Conservation (phyloP, 2,113 vertebrate genomes). For the Marmota monax region DNA sequence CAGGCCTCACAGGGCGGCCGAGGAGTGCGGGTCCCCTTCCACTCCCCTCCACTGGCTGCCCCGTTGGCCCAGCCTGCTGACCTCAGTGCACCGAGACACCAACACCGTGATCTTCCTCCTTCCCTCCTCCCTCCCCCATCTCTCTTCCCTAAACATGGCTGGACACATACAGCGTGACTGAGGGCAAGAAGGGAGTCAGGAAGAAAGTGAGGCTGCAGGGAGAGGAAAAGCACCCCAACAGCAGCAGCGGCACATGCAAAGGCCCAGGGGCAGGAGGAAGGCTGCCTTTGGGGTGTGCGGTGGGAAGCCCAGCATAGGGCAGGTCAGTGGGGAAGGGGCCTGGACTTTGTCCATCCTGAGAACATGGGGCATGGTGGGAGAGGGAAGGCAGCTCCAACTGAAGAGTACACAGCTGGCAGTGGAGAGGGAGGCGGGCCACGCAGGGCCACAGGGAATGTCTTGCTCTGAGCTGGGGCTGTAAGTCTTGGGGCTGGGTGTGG, state of each 20-base stretch:
- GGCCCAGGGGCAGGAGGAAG: neutral
- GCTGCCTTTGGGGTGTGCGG: neutral
- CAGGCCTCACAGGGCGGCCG: neutral
- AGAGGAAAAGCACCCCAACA: neutral
- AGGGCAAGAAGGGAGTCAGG: too few species aligned
- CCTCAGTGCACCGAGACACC: too few species aligned
- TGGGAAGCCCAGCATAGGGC: neutral
- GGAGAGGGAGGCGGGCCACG: neutral
- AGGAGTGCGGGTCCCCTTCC: neutral
- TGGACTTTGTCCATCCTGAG: neutral
- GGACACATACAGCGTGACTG: fast-evolving
- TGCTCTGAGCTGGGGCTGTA: too few species aligned
- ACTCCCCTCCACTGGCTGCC: neutral
- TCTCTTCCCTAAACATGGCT: neutral
- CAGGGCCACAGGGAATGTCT: neutral
- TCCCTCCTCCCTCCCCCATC: too few species aligned
- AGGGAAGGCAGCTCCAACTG: neutral
- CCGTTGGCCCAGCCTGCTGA: neutral
- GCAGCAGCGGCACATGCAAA: neutral
- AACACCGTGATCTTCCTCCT: neutral
- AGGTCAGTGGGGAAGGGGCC: neutral
- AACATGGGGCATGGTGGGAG: neutral
- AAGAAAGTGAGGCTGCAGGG: neutral
- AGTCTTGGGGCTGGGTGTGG: neutral
- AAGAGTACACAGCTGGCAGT: neutral